Evolutionary conservation across 2,888 invertebrate genomes (phyloP).

Genomic region (Arrhopalites spinosus): DNA sequence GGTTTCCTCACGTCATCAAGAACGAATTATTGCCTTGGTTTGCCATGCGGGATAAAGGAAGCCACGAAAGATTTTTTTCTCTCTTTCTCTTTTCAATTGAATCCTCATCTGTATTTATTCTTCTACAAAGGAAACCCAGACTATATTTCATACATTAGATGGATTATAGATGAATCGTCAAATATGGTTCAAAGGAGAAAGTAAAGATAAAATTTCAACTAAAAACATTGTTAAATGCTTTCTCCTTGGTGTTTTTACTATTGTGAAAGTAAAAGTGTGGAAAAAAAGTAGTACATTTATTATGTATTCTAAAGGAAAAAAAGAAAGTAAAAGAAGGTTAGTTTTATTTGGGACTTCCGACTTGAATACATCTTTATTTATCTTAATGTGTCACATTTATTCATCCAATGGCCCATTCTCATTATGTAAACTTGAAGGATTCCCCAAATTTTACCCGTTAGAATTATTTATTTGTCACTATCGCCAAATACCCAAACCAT

Average conservation of each 20-base stretch:
- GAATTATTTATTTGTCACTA: conserved; percentile 25
- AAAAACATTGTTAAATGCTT: neutral
- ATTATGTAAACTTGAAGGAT: conserved; percentile 27
- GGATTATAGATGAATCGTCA: neutral
- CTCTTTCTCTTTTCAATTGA: neutral
- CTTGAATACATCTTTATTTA: conserved; percentile 21
- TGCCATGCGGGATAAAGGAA: neutral
- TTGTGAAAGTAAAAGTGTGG: conserved; percentile 1
- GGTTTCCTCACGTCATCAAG: conserved; percentile 40
- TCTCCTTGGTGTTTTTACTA: no score
- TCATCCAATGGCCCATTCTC: conserved; percentile 22
- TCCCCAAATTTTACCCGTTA: conserved; percentile 24
- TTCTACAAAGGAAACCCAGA: no score
- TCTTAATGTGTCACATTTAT: conserved; percentile 25
- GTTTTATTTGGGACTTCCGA: neutral
- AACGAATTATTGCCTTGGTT: conserved; percentile 4
- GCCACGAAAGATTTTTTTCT: neutral
- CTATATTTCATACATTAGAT: neutral
- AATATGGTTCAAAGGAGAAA: neutral
- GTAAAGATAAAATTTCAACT: neutral
- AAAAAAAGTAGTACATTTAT: no score
- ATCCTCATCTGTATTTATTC: no score
- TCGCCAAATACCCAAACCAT: neutral
- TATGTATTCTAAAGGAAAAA: no score
- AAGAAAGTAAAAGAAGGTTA: no score